Evolutionary conservation across 2,797 vertebrate species (phyloP).

Genomic region (Tachyglossus aculeatus): DNA sequence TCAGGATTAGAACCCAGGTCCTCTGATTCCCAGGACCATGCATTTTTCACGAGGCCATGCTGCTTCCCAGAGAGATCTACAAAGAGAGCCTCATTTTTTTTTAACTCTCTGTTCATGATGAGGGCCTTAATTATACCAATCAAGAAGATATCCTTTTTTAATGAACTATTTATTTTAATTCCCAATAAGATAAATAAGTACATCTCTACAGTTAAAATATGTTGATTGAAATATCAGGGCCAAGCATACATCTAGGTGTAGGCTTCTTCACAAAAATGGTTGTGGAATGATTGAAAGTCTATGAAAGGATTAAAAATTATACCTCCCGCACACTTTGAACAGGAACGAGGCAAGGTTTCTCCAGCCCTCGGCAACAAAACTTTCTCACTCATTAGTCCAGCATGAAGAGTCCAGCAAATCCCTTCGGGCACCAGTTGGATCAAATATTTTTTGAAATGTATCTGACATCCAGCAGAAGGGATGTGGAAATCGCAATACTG

Average conservation of each 20-base stretch:
- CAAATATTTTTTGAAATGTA: conserved; percentile 61
- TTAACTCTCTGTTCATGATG: neutral
- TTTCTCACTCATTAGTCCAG: conserved; percentile 61
- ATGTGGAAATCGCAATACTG: conserved; percentile 38
- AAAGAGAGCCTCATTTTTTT: too few relatives aligned
- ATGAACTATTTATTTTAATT: conserved; percentile 1
- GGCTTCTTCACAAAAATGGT: neutral
- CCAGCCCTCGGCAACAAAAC: conserved; percentile 41
- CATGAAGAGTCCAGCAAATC: conserved; percentile 52
- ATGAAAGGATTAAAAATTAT: conserved; percentile 46
- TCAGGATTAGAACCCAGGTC: too few relatives aligned
- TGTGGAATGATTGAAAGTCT: conserved; percentile 49
- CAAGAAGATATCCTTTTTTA: neutral
- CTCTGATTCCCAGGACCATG: too few relatives aligned
- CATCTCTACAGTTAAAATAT: conserved; percentile 27
- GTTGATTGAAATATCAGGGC: neutral
- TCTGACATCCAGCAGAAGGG: conserved; percentile 52
- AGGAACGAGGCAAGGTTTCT: conserved; percentile 56
- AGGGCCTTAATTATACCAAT: conserved; percentile 25
- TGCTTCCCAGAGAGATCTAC: too few relatives aligned
- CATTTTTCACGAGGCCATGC: too few relatives aligned
- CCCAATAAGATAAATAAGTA: conserved; percentile 18
- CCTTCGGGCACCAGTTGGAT: conserved; percentile 63
- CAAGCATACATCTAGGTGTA: conserved; percentile 11
- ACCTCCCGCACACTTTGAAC: conserved; percentile 42